phyloP scores from a whole-genome alignment of 2,113 vertebrate genomes.

The Malurus alboscapulatus region DNA sequence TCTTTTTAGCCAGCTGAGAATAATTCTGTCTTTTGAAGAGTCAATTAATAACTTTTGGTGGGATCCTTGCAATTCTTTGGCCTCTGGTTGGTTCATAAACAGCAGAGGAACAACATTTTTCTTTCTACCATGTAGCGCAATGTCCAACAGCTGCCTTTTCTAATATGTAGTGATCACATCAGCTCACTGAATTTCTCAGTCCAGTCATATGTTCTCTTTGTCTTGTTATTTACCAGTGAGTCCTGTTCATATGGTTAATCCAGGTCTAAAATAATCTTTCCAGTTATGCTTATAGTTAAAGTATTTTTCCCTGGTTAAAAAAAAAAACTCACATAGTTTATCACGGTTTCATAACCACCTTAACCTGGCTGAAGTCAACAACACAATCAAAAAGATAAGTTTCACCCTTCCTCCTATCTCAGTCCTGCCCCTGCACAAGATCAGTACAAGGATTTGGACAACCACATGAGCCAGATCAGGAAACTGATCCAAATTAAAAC shows the following conservation, averaged over 20 bases:
- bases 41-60: not conserved
- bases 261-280: not conserved
- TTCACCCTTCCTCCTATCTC: not conserved
- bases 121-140: not conserved
- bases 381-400: not conserved
- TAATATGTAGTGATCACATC: not conserved
- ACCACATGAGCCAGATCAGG: not conserved
- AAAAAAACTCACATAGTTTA: not conserved
- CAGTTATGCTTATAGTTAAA: not conserved
- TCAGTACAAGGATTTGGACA: conserved; percentile 21
- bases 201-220: not conserved
- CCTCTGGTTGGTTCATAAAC: not conserved
- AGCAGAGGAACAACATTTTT: not conserved
- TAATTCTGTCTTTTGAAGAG: not conserved
- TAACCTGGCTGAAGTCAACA: not conserved
- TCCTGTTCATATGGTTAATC: not conserved
- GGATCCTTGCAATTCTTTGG: not conserved
- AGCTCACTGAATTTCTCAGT: not conserved
- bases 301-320: not conserved
- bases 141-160: not conserved
- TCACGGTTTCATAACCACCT: not conserved
- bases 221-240: not conserved
- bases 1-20: not conserved
- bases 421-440: not conserved
- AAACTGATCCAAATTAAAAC: conserved; percentile 36